Conservation (phyloP, 2,113 vertebrate genomes). For the Chauna torquata region DNA sequence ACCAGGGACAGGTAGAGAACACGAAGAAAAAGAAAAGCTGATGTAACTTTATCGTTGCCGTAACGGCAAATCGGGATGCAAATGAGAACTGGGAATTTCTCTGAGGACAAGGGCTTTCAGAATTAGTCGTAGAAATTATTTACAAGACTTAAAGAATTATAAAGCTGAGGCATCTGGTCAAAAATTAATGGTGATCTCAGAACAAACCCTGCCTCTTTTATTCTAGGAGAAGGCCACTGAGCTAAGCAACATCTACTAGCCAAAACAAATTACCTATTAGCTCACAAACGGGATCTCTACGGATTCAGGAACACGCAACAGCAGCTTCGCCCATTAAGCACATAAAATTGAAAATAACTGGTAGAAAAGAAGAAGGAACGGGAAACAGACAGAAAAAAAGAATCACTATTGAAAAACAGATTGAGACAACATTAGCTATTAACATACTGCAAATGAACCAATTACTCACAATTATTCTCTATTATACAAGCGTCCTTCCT, state of each 20-base stretch:
- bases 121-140: accelerated
- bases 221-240: neutral
- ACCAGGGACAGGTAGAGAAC: neutral
- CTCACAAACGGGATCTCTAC: neutral
- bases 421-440: neutral
- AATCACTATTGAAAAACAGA: neutral
- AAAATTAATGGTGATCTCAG: accelerated
- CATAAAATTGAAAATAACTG: neutral
- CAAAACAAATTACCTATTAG: neutral
- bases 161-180: neutral
- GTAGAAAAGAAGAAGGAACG: neutral
- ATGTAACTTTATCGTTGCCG: too few species aligned
- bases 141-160: accelerated
- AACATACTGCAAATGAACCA: neutral
- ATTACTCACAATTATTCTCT: neutral
- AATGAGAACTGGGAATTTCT: neutral
- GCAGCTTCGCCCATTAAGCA: neutral
- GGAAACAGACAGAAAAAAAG: neutral
- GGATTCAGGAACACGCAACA: neutral
- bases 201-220: neutral
- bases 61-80: too few species aligned
- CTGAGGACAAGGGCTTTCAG: accelerated
- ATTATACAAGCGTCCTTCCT: neutral
- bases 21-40: neutral
- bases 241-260: neutral